Conservation (phyloP, 2,888 invertebrate genomes). For the Sympetrum striolatum region DNA sequence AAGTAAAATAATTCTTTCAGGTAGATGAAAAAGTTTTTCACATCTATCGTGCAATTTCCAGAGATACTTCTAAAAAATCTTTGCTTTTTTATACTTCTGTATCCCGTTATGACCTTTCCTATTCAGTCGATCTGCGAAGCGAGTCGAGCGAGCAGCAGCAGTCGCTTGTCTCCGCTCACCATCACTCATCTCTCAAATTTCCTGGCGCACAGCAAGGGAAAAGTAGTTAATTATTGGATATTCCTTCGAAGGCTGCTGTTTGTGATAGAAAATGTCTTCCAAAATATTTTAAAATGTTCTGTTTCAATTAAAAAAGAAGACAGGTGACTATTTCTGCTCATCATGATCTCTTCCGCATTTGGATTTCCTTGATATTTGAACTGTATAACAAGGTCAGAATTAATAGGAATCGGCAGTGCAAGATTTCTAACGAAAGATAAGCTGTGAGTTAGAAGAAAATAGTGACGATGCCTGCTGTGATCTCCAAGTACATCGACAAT, state of each 20-base stretch:
- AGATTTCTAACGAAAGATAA: background rate
- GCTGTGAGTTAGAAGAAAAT: background rate
- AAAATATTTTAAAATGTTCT: background rate
- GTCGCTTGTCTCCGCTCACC: conserved; percentile 20
- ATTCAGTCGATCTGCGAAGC: conserved; percentile 22
- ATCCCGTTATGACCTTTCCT: conserved; percentile 38
- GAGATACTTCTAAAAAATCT: background rate
- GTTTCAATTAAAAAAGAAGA: background rate
- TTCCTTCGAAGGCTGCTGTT: background rate
- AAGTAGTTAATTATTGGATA: background rate
- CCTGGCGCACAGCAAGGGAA: background rate
- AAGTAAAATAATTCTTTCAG: too few species aligned
- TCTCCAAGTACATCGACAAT: conserved; percentile 71
- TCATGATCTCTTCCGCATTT: background rate
- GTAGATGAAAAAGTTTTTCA: background rate
- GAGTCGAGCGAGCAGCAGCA: background rate
- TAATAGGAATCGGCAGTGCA: background rate
- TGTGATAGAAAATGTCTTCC: background rate
- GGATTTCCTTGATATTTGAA: background rate
- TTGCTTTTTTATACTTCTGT: background rate
- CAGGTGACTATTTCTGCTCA: background rate
- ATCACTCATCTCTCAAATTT: background rate
- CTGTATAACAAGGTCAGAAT: background rate
- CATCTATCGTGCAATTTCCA: background rate
- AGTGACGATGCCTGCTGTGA: conserved; percentile 65